Conservation (phyloP, 2,888 invertebrate genomes). For the Alloscopus bannaensis region DNA sequence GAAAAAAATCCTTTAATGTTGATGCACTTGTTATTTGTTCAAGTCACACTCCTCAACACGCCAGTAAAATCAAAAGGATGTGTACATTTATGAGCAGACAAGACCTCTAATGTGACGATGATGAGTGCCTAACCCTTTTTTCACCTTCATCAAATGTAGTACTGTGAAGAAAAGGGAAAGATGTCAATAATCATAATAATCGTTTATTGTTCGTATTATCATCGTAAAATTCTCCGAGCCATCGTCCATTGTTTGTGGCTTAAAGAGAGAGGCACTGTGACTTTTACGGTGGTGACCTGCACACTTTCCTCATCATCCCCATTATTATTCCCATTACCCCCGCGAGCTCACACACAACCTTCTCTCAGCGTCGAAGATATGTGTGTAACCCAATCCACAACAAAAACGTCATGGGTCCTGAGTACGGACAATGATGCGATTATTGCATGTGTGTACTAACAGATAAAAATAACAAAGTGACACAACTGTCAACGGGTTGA, state of each 20-base stretch:
- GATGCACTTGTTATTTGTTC: constrained; percentile 14
- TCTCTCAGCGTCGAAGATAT: not conserved
- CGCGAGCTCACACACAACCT: no score
- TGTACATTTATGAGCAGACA: not conserved
- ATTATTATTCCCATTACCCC: no score
- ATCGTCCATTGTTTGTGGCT: constrained; percentile 15
- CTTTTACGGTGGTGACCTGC: no score
- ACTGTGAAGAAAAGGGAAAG: not conserved
- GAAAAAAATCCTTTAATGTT: not conserved
- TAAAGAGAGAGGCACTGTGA: constrained; percentile 14
- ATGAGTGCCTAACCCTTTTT: constrained; percentile 48
- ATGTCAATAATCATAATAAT: constrained; percentile 25
- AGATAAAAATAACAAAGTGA: not conserved
- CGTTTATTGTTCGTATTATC: constrained; percentile 15
- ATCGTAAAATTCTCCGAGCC: not conserved
- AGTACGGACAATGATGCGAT: constrained; percentile 16
- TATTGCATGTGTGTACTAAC: not conserved
- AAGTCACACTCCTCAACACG: constrained; percentile 5
- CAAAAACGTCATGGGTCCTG: no score
- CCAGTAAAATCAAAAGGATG: constrained; percentile 6
- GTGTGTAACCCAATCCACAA: constrained; percentile 50
- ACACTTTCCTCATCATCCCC: no score
- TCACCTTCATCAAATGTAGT: no score
- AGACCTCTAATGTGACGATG: constrained; percentile 19
- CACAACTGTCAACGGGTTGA: not conserved